Percentiles rank a stretch among this genome's conserved stretches.
These are phyloP conservation scores for Rhimphoctona megacephalus DNA, from an alignment of 2,888 invertebrate species.

Conservation along the genomic window DNA sequence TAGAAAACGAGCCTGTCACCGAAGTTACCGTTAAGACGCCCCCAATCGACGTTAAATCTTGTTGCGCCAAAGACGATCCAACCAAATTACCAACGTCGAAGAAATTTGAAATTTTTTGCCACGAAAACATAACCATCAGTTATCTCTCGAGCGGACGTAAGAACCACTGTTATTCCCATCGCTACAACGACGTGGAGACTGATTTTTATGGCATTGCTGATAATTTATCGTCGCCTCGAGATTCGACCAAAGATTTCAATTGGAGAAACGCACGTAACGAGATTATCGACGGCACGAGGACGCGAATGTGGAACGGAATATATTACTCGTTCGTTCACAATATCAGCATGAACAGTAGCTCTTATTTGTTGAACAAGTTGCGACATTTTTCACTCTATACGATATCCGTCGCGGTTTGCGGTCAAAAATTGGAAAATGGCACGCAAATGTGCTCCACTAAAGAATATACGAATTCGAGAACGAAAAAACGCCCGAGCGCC, in stretches of 20 bases:
- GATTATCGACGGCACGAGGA: constrained; percentile 59
- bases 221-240: constrained; percentile 46
- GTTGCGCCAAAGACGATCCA: constrained; percentile 71
- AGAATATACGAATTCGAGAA: constrained; percentile 83
- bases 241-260: constrained; percentile 25
- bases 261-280: constrained; percentile 19
- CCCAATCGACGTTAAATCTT: constrained; percentile 56
- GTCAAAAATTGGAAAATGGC: constrained; percentile 79
- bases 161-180: constrained; percentile 75
- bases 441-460: constrained; percentile 78
- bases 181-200: constrained; percentile 67
- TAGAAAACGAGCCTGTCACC: constrained; percentile 64
- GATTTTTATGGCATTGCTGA: constrained; percentile 64
- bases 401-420: constrained; percentile 88
- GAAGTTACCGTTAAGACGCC: constrained; percentile 72
- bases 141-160: constrained; percentile 73
- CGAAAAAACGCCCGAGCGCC: constrained; percentile 82
- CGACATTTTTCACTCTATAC: constrained; percentile 87
- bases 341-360: constrained; percentile 71
- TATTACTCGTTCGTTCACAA: constrained; percentile 74
- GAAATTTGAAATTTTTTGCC: constrained; percentile 77
- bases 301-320: constrained; percentile 63
- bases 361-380: constrained; percentile 83
- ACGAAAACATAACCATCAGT: constrained; percentile 74
- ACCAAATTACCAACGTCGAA: constrained; percentile 67